Evolutionary conservation across 2,113 vertebrate genomes (phyloP), one percentile per base, ranked within the genome.

Genomic region (Rana temporaria): DNA sequence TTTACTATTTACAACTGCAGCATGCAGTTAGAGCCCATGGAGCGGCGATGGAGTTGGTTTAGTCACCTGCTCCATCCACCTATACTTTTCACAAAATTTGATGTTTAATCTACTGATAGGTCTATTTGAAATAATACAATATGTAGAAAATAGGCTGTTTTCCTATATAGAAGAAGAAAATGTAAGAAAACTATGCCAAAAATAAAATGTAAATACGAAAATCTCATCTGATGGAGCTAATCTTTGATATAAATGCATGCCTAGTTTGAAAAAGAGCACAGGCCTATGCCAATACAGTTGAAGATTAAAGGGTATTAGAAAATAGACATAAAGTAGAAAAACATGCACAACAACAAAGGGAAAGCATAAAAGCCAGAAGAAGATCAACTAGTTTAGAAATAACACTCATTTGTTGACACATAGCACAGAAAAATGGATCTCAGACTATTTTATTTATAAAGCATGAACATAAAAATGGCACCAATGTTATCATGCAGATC

Each of bases 291-390:
- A 22, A 74, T 57, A 18, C 55, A 74, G 20, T 15, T 24, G 19
- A 11, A 56, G 48, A 79, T 68, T 67, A 79, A 79, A 79, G 77
- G 64, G 67, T 30, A 79, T 68, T 17, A 59, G 55, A 66, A 56
- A 42, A n/a, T 8, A 78, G 26, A 57, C 63, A 18, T 53, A 67
- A 26, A 34, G 19, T 66, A 69, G 7, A 55, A 55, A 66, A 55
- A 67, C 22, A n/a, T 32, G 76, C 76, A 65, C 18, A 57, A 56
- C 19, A 67, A 56, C 53, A 52, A 56, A 72, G 24, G 7, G 55
- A 30, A 73, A 57, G 57, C 70, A 73, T 73, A 24, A 73, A 73
- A 73, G 70, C 8, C 53, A 32, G 17, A 73, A 72, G 20, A 20
- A 48, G 55, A 55, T 57, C 52, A 57, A 17, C 17, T 17, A 14